Percentiles rank a stretch among this genome's conserved stretches.
These are phyloP conservation scores for Sebastes diaconus DNA, from an alignment of 2,797 vertebrate species.

Conservation along the genomic window DNA sequence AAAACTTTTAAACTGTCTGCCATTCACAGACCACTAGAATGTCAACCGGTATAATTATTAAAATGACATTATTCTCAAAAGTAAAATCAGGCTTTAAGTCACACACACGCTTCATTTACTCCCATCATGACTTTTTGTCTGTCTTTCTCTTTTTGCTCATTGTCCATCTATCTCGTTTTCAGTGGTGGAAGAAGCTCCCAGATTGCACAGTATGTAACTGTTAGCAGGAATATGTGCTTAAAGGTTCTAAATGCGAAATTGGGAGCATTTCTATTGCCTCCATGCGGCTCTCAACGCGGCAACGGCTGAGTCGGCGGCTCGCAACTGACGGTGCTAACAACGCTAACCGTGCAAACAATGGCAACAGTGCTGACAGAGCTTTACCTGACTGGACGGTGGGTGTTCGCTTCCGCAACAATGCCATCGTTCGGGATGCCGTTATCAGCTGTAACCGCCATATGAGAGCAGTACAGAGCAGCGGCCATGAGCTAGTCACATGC, in stretches of 20 bases:
- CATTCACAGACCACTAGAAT: slow-evolving; percentile 12
- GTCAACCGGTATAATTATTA: not conserved
- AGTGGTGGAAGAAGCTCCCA: not conserved
- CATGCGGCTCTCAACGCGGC: too few relatives aligned
- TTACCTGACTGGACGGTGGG: too few relatives aligned
- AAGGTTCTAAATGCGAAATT: not conserved
- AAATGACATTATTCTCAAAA: not conserved
- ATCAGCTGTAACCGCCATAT: too few relatives aligned
- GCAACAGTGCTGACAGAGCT: not conserved
- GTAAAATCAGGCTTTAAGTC: not conserved
- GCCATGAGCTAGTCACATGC: too few relatives aligned
- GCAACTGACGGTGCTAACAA: too few relatives aligned
- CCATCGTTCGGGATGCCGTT: too few relatives aligned
- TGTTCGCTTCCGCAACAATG: too few relatives aligned
- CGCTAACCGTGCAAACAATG: too few relatives aligned
- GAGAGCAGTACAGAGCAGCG: too few relatives aligned
- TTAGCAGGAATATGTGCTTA: not conserved
- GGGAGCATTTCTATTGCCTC: too few relatives aligned
- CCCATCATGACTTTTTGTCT: not conserved
- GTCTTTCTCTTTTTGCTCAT: not conserved
- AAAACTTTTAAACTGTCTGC: slow-evolving; percentile 41
- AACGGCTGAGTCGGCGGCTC: too few relatives aligned
- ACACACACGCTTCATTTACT: not conserved
- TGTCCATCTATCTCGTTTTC: not conserved
- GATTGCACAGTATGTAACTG: too few relatives aligned